Base-by-base conservation (phyloP, 1,140 invertebrate genomes). In the Drosophila lowei region DNA sequence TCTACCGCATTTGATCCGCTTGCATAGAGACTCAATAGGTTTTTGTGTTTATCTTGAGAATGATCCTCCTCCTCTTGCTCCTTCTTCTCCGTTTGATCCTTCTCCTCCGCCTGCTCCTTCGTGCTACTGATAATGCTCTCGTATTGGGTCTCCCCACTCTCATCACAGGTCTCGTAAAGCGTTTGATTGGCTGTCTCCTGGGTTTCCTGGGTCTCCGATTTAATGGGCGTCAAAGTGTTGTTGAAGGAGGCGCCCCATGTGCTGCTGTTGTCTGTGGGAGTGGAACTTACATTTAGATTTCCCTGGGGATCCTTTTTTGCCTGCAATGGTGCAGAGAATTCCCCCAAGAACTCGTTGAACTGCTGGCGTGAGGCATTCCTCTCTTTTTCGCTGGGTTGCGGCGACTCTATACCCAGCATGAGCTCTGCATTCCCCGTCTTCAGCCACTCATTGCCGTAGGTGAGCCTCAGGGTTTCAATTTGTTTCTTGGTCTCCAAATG, bases 391-490 rank as follows among this genome's bases (percentile, higher is more conserved):
- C 57, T 77, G 21, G 70, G 52, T n/a, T 70, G 49, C 0, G 44
- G 3, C 11, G 59, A 16, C 2, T 64, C 54, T 6, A 84, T 44
- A 41, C 93, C 93, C 71, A 94, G 91, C 50, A 94, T 92, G n/a
- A 90, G 90, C 21, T 91, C 91, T 2, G 93, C 93, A 38, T 92
- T 92, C 8, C 93, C 91, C 60, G 89, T 92, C 43, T 93, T 93
- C 11, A 95, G 68, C 94, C 94, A 95, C 44, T 93, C 92, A 70
- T 93, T 92, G 7, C 94, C 94, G 84, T 93, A 94, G 42, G 92
- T 93, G 60, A 93, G 81, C 11, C 94, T 89, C 8, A 95, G 60
- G 16, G 91, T 92, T 55, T 94, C 91, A 54, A 95, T 93, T 84
- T 94, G 92, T 63, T 93, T 92, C 71, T 94, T 95, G 0, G 93